These are phyloP conservation scores for Sapayoa aenigma DNA, from an alignment of 2,113 vertebrate species.

Conservation along the genomic window DNA sequence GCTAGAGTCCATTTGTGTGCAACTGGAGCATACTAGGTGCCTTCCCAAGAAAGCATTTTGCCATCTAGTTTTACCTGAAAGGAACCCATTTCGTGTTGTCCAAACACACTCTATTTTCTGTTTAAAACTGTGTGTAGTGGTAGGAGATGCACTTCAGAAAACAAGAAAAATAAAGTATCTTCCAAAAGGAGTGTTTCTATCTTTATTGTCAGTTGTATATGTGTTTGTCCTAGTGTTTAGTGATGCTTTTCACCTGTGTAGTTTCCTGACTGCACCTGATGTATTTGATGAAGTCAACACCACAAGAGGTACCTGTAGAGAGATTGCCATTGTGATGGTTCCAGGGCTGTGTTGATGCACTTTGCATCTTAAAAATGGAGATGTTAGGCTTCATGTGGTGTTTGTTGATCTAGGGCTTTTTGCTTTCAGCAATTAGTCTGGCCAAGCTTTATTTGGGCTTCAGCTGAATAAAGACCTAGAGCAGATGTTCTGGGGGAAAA, in stretches of 20 bases:
- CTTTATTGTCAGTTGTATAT: no score
- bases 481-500: not conserved
- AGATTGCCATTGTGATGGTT: rapidly evolving
- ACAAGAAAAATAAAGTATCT: not conserved
- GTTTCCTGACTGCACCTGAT: not conserved
- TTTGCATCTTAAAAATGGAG: not conserved
- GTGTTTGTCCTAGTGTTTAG: not conserved
- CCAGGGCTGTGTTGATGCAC: not conserved
- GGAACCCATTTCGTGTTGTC: not conserved
- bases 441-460: not conserved
- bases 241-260: not conserved
- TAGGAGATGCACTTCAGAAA: not conserved
- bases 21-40: not conserved
- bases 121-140: not conserved
- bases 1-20: not conserved
- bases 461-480: not conserved
- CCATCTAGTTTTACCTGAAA: not conserved
- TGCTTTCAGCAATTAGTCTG: not conserved
- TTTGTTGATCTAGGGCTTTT: not conserved
- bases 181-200: not conserved
- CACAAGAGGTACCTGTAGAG: not conserved
- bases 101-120: not conserved
- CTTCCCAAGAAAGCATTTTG: not conserved
- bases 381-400: not conserved
- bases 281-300: not conserved